Evolutionary conservation across 2,113 vertebrate genomes (phyloP).

Genomic region (Aythya baeri): DNA sequence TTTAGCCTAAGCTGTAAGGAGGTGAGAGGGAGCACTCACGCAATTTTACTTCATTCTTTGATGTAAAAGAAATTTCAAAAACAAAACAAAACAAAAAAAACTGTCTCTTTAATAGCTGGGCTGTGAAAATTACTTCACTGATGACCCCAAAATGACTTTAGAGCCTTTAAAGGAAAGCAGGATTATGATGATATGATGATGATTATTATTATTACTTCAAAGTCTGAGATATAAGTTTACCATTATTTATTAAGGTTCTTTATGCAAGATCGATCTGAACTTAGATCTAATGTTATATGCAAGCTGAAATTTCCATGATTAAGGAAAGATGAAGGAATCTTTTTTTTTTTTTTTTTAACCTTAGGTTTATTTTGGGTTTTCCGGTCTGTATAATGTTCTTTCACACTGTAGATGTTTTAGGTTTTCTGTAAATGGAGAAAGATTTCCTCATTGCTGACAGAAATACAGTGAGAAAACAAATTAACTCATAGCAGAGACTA

Average conservation of each 20-base stretch:
- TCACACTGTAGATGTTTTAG: not conserved
- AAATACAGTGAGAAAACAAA: conserved; percentile 12
- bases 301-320: not conserved
- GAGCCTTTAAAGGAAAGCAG: not conserved
- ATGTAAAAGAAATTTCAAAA: not conserved
- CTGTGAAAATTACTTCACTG: not conserved
- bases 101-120: not conserved
- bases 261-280: not conserved
- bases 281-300: not conserved
- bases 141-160: not conserved
- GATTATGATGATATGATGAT: not conserved
- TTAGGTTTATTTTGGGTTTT: not conserved
- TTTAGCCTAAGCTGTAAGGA: not conserved
- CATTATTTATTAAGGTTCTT: not conserved
- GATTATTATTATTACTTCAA: not conserved
- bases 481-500: conserved; percentile 5
- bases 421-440: not conserved
- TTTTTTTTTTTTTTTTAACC: not conserved
- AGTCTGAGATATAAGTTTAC: not conserved
- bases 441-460: not conserved
- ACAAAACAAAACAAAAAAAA: not conserved
- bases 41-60: not conserved
- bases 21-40: not conserved
- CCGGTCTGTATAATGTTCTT: not conserved
- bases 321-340: not conserved